A percentile compares a stretch with the other conserved stretches of the same genome.
These are phyloP conservation scores for Taenioides sp. DNA, from an alignment of 2,797 vertebrate genomes.

Conservation along the genomic window DNA sequence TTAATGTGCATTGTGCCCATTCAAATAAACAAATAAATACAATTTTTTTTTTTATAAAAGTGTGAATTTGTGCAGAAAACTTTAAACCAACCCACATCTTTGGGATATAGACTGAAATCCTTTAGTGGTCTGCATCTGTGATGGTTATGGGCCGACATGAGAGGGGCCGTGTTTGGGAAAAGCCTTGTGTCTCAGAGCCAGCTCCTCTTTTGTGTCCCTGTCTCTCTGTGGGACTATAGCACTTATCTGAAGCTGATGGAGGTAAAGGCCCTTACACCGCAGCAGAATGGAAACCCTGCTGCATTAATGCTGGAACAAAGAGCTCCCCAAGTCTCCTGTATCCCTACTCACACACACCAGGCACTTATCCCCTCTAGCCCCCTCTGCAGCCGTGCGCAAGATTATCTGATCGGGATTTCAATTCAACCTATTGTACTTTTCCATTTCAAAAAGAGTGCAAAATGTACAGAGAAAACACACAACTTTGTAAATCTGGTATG, in stretches of 20 bases:
- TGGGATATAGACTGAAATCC: not conserved
- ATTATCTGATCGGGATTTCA: constrained; percentile 66
- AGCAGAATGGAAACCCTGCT: constrained; percentile 48
- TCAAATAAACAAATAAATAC: not conserved
- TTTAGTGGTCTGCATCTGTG: constrained; percentile 20
- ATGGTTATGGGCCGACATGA: constrained; percentile 17
- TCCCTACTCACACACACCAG: constrained; percentile 45
- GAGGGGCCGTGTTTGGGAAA: constrained; percentile 45
- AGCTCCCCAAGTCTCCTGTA: constrained; percentile 42
- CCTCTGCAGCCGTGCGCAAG: constrained; percentile 41
- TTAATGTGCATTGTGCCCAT: too few relatives aligned
- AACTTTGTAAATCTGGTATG: not conserved
- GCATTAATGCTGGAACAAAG: constrained; percentile 64
- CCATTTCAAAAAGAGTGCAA: not conserved
- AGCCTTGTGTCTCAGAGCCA: constrained; percentile 53
- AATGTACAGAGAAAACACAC: not conserved
- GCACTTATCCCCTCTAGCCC: constrained; percentile 47
- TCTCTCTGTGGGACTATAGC: constrained; percentile 58
- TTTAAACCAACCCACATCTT: not conserved
- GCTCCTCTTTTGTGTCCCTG: constrained; percentile 61
- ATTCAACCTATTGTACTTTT: constrained; percentile 48
- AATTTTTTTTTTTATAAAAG: not conserved
- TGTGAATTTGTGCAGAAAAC: not conserved
- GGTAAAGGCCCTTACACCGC: constrained; percentile 46
- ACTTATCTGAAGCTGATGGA: constrained; percentile 61